phyloP scores from a whole-genome alignment of 2,113 vertebrate species.

The Sterna hirundo region DNA sequence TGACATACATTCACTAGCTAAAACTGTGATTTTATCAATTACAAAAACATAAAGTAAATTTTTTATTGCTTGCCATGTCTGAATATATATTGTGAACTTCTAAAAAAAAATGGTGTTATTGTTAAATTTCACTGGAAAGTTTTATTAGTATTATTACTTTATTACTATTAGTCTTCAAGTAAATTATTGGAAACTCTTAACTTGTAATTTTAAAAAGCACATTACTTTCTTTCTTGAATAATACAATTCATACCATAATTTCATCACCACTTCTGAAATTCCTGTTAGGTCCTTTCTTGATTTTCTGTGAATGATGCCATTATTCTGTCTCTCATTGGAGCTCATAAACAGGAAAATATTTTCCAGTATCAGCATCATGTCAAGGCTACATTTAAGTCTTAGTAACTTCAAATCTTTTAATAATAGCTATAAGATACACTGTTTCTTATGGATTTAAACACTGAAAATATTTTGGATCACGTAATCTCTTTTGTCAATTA shows the following conservation, averaged over 20 bases:
- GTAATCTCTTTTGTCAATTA: neutral
- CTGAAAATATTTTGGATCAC: neutral
- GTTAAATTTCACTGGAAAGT: neutral
- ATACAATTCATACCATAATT: neutral
- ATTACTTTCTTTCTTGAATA: neutral
- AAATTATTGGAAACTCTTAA: neutral
- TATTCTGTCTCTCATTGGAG: neutral
- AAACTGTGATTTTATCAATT: neutral
- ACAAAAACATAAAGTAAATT: neutral
- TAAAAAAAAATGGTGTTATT: neutral
- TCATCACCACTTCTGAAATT: neutral
- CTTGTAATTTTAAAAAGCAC: neutral
- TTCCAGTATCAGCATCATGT: slow-evolving; percentile 3
- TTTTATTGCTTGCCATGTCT: neutral
- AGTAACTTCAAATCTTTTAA: neutral
- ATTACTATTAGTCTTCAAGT: neutral
- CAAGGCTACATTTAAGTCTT: slow-evolving; percentile 1
- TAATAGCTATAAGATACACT: neutral
- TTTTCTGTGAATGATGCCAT: slow-evolving; percentile 27
- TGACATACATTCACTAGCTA: neutral
- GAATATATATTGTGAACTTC: neutral
- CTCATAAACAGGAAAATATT: slow-evolving; percentile 38
- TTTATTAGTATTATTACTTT: neutral
- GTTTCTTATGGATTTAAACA: neutral
- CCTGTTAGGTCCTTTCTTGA: neutral